Evolutionary conservation across 1,140 invertebrate genomes (phyloP).

Genomic region (silkworm (Bombyx mori)): ASM3026992v2 NC_085119.1:8712001-8712500

Average conservation of each 20-base stretch:
- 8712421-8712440: too few species aligned
- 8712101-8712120: neutral
- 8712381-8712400: too few species aligned
- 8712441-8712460: too few species aligned
- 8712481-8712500: too few species aligned
- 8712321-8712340: constrained; percentile 1
- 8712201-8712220: constrained; percentile 51
- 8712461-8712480: too few species aligned
- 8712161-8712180: constrained; percentile 32
- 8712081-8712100: too few species aligned
- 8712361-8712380: too few species aligned
- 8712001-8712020: too few species aligned
- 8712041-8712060: too few species aligned
- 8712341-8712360: neutral
- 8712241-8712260: constrained; percentile 34
- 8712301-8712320: constrained; percentile 4
- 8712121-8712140: constrained; percentile 24
- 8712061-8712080: too few species aligned
- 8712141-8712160: constrained; percentile 30
- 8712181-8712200: constrained; percentile 59
- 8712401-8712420: too few species aligned
- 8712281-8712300: constrained; percentile 1
- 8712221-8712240: constrained; percentile 45
- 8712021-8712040: too few species aligned
- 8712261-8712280: constrained; percentile 8